Base-by-base conservation (phyloP, 2,113 vertebrate species). In the Globicephala melas region DNA sequence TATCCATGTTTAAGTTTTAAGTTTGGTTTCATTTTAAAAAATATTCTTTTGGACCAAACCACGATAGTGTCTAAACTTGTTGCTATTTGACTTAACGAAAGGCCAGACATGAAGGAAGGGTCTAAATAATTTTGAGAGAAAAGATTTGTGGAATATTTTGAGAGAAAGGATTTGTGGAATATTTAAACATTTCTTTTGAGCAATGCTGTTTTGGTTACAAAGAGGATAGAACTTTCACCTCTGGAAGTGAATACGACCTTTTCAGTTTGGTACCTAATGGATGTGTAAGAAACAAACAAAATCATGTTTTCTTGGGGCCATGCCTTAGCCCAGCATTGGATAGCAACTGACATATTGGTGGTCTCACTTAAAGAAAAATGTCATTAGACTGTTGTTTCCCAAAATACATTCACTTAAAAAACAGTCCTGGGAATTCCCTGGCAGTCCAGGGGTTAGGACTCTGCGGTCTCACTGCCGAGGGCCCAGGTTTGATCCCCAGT, bases 241-340 rank as follows among this genome's bases (percentile, higher is more conserved):
- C 17, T 74, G n/a, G 26, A 13, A 41, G 9, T 60, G 36, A 70
- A 47, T 11, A 62, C 28, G 25, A 21, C 4, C 50, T 67, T 84
- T 53, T 63, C 11, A 62, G 23, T 91, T 63, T 82, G 28, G 5
- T 71, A 5, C 53, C 33, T 84, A 62, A 77, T 73, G 20, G 60
- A 58, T 70, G 26, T 91, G 80, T 47, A 68, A 84, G 65, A 95
- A 89, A 50, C 26, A 93, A 87, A 62, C 13, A 60, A 87, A 77
- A 31, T 28, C 38, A 28, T 53, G 11, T 15, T n/a, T 28, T 23
- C 13, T 18, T 26, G 23, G 18, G 9, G 2, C 17, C 41, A 0
- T 10, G 28, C 17, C 50, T 81, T 15, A 77, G 21, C 9, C 28
- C 26, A 62, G 25, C 25, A 50, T 20, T 47, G 21, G 9, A 28